Conservation (phyloP, 2,888 invertebrate species). For the Drosophila maculinotata region DNA sequence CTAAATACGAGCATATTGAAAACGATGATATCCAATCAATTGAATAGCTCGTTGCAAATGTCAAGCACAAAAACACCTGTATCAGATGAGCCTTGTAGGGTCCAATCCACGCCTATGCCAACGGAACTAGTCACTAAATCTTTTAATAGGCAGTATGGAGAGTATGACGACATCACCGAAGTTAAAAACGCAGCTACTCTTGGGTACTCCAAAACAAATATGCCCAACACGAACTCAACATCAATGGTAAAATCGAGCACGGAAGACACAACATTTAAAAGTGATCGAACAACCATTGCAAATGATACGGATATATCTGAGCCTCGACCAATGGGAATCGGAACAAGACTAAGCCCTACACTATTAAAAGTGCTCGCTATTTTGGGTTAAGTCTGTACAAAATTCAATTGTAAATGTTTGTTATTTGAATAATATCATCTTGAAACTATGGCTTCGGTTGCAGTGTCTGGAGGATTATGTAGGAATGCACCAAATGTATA, state of each 20-base stretch:
- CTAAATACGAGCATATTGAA: neutral
- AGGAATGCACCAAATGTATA: too few species aligned
- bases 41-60: neutral
- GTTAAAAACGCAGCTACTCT: neutral
- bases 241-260: neutral
- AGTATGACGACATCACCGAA: neutral
- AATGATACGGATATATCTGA: neutral
- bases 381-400: slow-evolving; percentile 18
- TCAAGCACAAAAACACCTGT: neutral
- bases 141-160: too few species aligned
- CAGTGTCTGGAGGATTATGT: too few species aligned
- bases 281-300: neutral
- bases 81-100: neutral
- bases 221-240: neutral
- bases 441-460: too few species aligned
- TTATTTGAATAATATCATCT: too few species aligned
- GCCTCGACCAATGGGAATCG: slow-evolving; percentile 12
- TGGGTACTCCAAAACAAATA: neutral
- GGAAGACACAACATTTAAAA: neutral
- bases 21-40: neutral
- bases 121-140: neutral
- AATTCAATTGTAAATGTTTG: neutral
- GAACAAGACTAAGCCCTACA: slow-evolving; percentile 30
- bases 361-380: slow-evolving; percentile 36
- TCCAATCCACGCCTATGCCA: neutral